Conservation (phyloP, 2,113 vertebrate species). For the Stigmatopora argus region DNA sequence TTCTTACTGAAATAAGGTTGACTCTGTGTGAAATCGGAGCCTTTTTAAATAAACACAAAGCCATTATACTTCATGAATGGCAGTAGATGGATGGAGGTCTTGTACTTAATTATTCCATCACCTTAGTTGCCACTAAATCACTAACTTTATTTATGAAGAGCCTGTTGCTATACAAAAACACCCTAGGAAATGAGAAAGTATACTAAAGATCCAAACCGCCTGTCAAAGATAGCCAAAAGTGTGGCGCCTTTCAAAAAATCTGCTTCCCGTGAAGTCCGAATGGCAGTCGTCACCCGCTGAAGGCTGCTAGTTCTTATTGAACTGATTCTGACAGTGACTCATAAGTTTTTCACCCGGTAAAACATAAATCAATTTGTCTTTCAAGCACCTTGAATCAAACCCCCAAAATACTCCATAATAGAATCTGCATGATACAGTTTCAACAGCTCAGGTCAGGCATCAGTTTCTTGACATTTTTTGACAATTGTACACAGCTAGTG, state of each 20-base stretch:
- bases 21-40: too few species aligned
- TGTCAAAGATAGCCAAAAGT: neutral
- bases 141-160: neutral
- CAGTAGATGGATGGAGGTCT: neutral
- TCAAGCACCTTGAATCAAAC: too few species aligned
- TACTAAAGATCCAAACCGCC: neutral
- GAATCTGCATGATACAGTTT: too few species aligned
- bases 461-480: neutral
- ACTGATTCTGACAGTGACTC: neutral
- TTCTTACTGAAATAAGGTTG: too few species aligned
- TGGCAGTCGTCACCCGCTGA: neutral
- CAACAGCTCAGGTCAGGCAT: neutral
- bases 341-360: neutral
- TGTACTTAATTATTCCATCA: slow-evolving; percentile 3
- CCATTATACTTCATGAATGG: too few species aligned
- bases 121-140: neutral
- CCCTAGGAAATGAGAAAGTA: neutral
- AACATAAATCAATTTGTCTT: neutral
- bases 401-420: neutral
- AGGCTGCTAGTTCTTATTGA: neutral
- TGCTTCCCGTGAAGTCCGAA: neutral
- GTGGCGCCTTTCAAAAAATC: neutral
- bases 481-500: neutral
- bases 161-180: neutral
- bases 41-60: too few species aligned